These are phyloP conservation scores for Nautilus pompilius DNA, from an alignment of 1,140 invertebrate species.

Conservation along the genomic window DNA sequence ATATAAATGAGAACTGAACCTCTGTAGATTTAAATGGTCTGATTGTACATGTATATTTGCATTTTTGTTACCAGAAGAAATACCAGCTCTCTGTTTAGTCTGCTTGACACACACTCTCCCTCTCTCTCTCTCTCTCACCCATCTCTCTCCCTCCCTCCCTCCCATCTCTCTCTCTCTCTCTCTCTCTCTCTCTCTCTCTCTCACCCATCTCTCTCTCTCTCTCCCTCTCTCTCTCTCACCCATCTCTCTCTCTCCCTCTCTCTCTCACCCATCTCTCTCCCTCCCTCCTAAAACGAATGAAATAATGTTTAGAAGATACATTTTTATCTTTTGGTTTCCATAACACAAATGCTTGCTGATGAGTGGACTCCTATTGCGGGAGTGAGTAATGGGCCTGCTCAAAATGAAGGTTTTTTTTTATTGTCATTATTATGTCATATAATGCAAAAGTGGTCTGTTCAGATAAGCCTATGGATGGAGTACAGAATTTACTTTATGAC, in stretches of 20 bases:
- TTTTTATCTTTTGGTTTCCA: not conserved
- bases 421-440: not conserved
- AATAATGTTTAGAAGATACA: not conserved
- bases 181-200: slow-evolving; percentile 12
- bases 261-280: slow-evolving; percentile 14
- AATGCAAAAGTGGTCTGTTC: not conserved
- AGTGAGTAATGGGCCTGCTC: not conserved
- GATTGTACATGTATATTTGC: too few relatives aligned
- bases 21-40: too few relatives aligned
- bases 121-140: not conserved
- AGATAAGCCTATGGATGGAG: not conserved
- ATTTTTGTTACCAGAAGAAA: too few relatives aligned
- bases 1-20: too few relatives aligned
- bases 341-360: not conserved
- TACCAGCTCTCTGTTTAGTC: too few relatives aligned
- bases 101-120: not conserved
- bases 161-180: slow-evolving; percentile 4
- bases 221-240: slow-evolving; percentile 10
- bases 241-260: not conserved
- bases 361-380: not conserved
- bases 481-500: not conserved
- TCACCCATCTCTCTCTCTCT: slow-evolving; percentile 3
- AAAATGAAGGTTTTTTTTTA: not conserved
- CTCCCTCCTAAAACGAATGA: slow-evolving; percentile 8
- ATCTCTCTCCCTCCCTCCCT: not conserved